These are phyloP conservation scores for Orchesella flavescens DNA, from an alignment of 2,888 invertebrate genomes.

Conservation along the genomic window DNA sequence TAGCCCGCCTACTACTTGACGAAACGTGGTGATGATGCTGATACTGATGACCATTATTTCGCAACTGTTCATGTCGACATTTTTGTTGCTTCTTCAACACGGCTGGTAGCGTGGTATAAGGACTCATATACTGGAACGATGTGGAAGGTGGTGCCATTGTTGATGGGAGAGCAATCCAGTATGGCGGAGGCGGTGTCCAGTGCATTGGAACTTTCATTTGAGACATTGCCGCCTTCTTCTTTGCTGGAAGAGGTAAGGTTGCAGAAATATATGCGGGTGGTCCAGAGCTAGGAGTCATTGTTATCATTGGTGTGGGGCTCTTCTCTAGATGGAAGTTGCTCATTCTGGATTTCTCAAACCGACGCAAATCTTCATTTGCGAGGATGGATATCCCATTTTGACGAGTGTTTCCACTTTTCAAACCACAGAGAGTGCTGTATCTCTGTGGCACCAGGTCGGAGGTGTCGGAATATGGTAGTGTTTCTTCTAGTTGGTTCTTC, in stretches of 20 bases:
- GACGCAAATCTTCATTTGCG: conserved; percentile 14
- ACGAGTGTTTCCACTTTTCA: conserved; percentile 41
- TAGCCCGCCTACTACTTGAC: conserved; percentile 29
- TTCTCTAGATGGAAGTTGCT: conserved; percentile 51
- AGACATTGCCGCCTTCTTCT: conserved; percentile 20
- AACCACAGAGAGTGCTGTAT: conserved; percentile 51
- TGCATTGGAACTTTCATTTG: conserved; percentile 55
- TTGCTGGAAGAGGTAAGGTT: conserved; percentile 44
- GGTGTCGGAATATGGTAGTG: conserved; percentile 51
- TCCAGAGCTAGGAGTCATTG: conserved; percentile 24
- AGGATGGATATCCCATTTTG: conserved; percentile 47
- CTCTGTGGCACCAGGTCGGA: conserved; percentile 50
- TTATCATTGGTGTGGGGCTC: conserved; percentile 38
- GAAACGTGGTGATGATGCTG: no score
- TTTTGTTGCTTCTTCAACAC: conserved; percentile 52
- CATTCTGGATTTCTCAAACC: conserved; percentile 47
- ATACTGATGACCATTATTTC: conserved; percentile 21
- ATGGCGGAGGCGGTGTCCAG: conserved; percentile 49
- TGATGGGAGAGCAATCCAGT: conserved; percentile 57
- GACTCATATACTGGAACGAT: conserved; percentile 43
- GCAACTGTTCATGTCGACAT: conserved; percentile 51
- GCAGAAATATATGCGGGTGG: conserved; percentile 52
- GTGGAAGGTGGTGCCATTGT: conserved; percentile 40
- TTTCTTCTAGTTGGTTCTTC: conserved; percentile 48
- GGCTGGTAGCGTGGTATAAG: conserved; percentile 53